phyloP scores from a whole-genome alignment of 2,888 invertebrate genomes.

The Adelognathus sp. region DNA sequence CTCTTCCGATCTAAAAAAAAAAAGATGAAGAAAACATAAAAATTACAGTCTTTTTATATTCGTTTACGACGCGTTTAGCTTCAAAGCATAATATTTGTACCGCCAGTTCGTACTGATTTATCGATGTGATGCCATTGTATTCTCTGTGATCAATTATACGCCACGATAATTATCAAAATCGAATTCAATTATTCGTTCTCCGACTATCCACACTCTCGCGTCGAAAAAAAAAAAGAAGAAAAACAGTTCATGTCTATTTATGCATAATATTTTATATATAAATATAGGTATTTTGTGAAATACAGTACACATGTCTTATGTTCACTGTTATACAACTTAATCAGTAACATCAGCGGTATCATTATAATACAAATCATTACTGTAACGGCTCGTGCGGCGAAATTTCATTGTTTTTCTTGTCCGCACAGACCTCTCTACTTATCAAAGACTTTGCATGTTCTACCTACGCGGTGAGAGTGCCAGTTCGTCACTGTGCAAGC shows the following conservation, averaged over 20 bases:
- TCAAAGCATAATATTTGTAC: conserved; percentile 16
- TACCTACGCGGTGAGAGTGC: conserved; percentile 47
- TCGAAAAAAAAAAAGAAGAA: conserved; percentile 2
- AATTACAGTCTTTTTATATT: conserved; percentile 40
- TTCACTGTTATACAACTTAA: conserved; percentile 58
- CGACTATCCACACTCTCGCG: neutral
- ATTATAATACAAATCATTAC: conserved; percentile 55
- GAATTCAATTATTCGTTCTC: neutral
- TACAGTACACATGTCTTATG: conserved; percentile 56
- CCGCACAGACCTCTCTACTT: conserved; percentile 44
- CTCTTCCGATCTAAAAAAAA: no score
- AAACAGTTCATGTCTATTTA: neutral
- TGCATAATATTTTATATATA: conserved; percentile 57
- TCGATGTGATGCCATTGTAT: conserved; percentile 27
- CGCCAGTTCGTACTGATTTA: neutral
- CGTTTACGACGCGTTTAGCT: conserved; percentile 25
- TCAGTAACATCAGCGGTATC: conserved; percentile 54
- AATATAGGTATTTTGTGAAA: conserved; percentile 56
- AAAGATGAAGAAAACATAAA: neutral
- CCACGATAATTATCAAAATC: conserved; percentile 1
- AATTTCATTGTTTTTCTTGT: neutral
- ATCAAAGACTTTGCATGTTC: conserved; percentile 45
- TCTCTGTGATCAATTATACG: conserved; percentile 24
- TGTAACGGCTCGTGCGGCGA: conserved; percentile 35
- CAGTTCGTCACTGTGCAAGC: conserved; percentile 26